Evolutionary conservation across 2,888 invertebrate genomes (phyloP), one percentile per base, ranked within the genome.

Genomic region (Diplolepis rosae): DNA sequence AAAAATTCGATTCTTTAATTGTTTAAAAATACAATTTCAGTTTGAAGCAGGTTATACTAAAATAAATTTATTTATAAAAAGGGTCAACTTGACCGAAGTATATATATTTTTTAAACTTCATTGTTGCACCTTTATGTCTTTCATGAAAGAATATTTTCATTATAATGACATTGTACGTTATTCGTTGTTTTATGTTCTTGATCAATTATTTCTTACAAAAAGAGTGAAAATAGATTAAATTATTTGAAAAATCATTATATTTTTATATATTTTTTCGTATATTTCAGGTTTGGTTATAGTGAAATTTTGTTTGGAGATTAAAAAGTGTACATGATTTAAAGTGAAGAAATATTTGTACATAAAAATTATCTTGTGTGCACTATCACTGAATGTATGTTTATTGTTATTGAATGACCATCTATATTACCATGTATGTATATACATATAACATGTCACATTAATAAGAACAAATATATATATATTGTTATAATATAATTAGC

Each of bases 391-490:
- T 45, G 45, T 45, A 45, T 45, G 45, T 45, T 45, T 39, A 27
- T 22, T 61, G 61, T 61, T 61, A 61, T 61, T 35, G 7, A 24
- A 61, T 61, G 61, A n/a, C 24, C 35, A 39, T 22, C n/a, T 39
- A 7, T 61, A 39, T 56, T 32, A 35, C 24, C 11, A 35, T 18
- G 35, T 61, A 13, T 61, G 35, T 61, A 13, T 61, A 24, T 61
- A 39, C 6, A 61, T 35, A 61, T 61, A 61, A 39, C 35, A 35
- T 24, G 7, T 61, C 15, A 61, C 35, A 24, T 15, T 11, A 15
- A 54, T 15, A 45, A 45, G 18, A 39, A 39, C 3, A 35, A 32
- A 56, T 2, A 56, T 35, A 61, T 56, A 56, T 61, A 61, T 61
- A 61, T 61, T 61, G 39, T 35, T n/a, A 61, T 61, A n/a, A 35